phyloP scores from a whole-genome alignment of 2,113 vertebrate species.

The Pardalotus punctatus region DNA sequence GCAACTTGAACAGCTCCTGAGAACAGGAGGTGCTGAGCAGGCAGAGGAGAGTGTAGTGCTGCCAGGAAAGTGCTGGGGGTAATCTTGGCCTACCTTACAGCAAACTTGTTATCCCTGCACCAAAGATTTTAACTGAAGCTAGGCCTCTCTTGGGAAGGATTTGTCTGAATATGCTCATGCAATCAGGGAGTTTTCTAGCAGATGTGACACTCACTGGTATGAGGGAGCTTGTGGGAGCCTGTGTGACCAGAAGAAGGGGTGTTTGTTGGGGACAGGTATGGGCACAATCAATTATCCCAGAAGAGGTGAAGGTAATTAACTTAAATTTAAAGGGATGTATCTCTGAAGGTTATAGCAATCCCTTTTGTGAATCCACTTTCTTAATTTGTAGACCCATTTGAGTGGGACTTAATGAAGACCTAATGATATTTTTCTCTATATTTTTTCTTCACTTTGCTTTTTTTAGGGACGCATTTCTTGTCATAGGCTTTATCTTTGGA shows the following conservation, averaged over 20 bases:
- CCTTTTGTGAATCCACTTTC: background rate
- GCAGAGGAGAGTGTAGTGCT: background rate
- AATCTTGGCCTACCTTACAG: slow-evolving; percentile 15
- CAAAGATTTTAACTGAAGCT: background rate
- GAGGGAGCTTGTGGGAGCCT: background rate
- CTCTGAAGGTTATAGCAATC: background rate
- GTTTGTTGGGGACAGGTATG: background rate
- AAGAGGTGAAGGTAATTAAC: background rate
- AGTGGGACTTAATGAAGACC: background rate
- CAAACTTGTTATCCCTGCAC: slow-evolving; percentile 2
- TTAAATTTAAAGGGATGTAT: background rate
- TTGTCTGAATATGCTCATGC: slow-evolving; percentile 27
- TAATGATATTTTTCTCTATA: background rate
- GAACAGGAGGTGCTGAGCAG: slow-evolving; percentile 59
- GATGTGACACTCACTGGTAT: background rate
- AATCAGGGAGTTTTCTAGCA: background rate
- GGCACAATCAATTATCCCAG: accelerated
- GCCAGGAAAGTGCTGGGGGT: background rate
- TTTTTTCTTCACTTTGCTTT: background rate
- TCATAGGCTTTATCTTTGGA: background rate
- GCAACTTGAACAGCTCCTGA: slow-evolving; percentile 70
- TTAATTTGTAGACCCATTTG: background rate
- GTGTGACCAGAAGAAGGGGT: background rate
- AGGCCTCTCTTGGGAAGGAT: background rate
- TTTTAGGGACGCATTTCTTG: accelerated